Evolutionary conservation across 2,797 vertebrate genomes (phyloP), one percentile per base, ranked within the genome.

Genomic region (Lacerta bilineata): DNA sequence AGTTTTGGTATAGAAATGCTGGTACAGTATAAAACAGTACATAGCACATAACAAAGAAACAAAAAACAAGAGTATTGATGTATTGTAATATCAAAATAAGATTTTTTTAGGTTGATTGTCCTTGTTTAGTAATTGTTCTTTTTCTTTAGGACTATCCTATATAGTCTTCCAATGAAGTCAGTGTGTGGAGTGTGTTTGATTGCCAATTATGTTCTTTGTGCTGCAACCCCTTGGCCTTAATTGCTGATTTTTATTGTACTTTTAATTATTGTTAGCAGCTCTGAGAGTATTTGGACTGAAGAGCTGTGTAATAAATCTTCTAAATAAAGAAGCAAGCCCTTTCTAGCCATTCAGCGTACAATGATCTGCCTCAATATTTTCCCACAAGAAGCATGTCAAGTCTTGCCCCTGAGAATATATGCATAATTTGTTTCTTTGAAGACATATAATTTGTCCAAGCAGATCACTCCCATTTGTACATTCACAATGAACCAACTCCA

Each of bases 391-490:
- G 2, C 41, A 74, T 33, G 72, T 86, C 50, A 78, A 43, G 55
- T 29, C 27, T 69, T 55, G 33, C 43, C 64, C 20, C 15, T 68
- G 43, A 68, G 80, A 83, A 86, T 27, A 50, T 43, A 33, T 64
- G 74, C 64, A 64, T 18, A 55, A 36, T 39, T 33, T 39, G 61
- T 68, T 85, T 55, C 33, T 29, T 69, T 84, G 50, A n/a, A 46
- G 17, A 39, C 76, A 61, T 20, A 18, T 36, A 81, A 25, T 41
- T 80, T 69, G 74, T 76, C 78, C 36, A 85, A 68, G n/a, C 64
- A 23, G n/a, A 80, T 55, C 85, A 18, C 50, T 88, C 59, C 36
- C 64, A 46, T 85, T 76, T 87, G 33, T 86, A 29, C 80, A 61
- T 89, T 91, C 71, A 9, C 68, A 50, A 10, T 61, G 71, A 91